Evolutionary conservation across 2,888 invertebrate genomes (phyloP).

Genomic region (Amitus sp.): DNA sequence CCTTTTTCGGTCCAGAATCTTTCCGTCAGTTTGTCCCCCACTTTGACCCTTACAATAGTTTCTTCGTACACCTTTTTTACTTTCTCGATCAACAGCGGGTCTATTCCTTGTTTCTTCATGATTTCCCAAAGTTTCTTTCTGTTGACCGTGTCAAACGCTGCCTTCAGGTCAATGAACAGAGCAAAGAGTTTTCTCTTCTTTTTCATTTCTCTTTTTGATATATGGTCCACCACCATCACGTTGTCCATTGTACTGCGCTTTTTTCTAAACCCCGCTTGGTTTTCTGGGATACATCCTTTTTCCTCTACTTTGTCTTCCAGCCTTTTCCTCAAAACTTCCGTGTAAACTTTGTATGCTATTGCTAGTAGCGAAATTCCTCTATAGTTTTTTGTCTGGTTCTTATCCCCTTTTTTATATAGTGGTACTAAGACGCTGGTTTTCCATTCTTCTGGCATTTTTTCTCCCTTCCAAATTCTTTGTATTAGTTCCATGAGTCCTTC

Average conservation of each 20-base stretch:
- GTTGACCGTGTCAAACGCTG: slow-evolving; percentile 38
- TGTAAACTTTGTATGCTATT: slow-evolving; percentile 39
- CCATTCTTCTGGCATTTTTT: slow-evolving; percentile 34
- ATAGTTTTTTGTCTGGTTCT: slow-evolving; percentile 25
- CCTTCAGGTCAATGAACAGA: slow-evolving; percentile 37
- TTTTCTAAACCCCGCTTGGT: slow-evolving; percentile 34
- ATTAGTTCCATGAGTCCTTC: neutral
- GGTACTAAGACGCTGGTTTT: slow-evolving; percentile 30
- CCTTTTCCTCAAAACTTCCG: slow-evolving; percentile 28
- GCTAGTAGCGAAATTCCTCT: slow-evolving; percentile 38
- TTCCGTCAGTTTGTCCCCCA: slow-evolving; percentile 11
- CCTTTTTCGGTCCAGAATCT: slow-evolving; percentile 31
- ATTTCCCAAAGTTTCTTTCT: slow-evolving; percentile 31
- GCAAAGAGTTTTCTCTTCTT: slow-evolving; percentile 17
- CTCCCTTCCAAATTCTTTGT: slow-evolving; percentile 21
- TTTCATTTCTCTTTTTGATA: slow-evolving; percentile 13
- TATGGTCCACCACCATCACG: slow-evolving; percentile 20
- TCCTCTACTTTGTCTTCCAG: slow-evolving; percentile 27
- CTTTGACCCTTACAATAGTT: slow-evolving; percentile 14
- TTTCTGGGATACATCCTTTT: slow-evolving; percentile 17
- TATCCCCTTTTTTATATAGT: slow-evolving; percentile 34
- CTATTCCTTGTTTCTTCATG: slow-evolving; percentile 16
- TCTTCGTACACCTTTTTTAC: slow-evolving; percentile 21
- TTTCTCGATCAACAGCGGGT: slow-evolving; percentile 12
- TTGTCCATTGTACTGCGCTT: slow-evolving; percentile 30